Percentiles rank a stretch among this genome's conserved stretches.
Conservation (phyloP, 2,888 invertebrate genomes). For the Scaptomyza cyrtandrae region DNA sequence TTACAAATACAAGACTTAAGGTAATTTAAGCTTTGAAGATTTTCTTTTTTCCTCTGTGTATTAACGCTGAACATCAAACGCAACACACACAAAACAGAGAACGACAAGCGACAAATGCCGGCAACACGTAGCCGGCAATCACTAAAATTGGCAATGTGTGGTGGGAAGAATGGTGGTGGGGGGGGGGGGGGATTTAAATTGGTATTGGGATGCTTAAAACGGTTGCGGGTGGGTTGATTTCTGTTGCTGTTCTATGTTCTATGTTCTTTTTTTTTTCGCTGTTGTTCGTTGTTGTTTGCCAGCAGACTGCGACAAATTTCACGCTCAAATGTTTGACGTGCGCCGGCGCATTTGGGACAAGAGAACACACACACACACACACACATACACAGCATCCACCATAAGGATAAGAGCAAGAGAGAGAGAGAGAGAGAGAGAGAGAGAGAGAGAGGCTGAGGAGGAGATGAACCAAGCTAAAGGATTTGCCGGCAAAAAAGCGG, state of each 20-base stretch:
- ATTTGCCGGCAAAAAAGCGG: slow-evolving; percentile 75
- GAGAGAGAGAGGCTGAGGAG: background rate
- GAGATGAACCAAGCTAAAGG: slow-evolving; percentile 51
- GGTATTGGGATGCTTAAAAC: slow-evolving; percentile 16
- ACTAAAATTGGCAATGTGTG: slow-evolving; percentile 53
- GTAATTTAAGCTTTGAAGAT: background rate
- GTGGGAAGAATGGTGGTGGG: background rate
- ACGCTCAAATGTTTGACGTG: slow-evolving; percentile 79
- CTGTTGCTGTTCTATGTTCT: slow-evolving; percentile 19
- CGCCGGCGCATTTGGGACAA: slow-evolving; percentile 64
- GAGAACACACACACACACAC: background rate
- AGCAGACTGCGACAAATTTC: slow-evolving; percentile 69
- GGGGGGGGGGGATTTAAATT: slow-evolving; percentile 1
- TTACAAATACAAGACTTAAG: background rate
- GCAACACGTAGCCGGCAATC: slow-evolving; percentile 78
- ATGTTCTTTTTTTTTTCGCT: slow-evolving; percentile 13
- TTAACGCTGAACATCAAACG: slow-evolving; percentile 33
- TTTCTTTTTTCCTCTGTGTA: slow-evolving; percentile 3
- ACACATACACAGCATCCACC: slow-evolving; percentile 60
- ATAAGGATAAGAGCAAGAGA: slow-evolving; percentile 7
- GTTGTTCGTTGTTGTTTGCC: slow-evolving; percentile 13
- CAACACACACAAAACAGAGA: slow-evolving; percentile 31
- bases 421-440: background rate
- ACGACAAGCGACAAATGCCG: slow-evolving; percentile 71
- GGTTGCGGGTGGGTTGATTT: slow-evolving; percentile 53